Base-by-base conservation (phyloP, 1,140 invertebrate genomes). In the Linepithema humile region DNA sequence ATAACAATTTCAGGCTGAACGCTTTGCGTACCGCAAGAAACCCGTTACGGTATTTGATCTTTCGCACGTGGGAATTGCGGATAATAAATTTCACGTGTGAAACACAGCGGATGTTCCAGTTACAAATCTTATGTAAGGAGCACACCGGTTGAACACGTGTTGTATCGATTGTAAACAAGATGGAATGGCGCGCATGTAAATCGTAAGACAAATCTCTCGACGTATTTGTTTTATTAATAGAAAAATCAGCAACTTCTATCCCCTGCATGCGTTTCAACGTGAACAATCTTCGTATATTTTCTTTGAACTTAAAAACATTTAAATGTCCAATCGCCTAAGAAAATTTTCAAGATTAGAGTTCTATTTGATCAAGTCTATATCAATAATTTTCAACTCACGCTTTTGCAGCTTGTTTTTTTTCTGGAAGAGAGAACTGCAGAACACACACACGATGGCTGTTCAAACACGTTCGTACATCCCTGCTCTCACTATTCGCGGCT, bases 401-500 rank as follows among this genome's bases (percentile, higher is more conserved):
- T n/a, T n/a, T n/a, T n/a, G n/a, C n/a, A n/a, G n/a, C n/a, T n/a
- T n/a, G n/a, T n/a, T n/a, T n/a, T n/a, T n/a, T n/a, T n/a, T n/a
- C n/a, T n/a, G n/a, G 53, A 55, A 9, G 23, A 5, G 12, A 20
- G 10, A 7, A 23, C 23, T 10, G 55, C n/a, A 23, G 23, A 26
- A 57, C 15, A 5, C 3, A 64, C 26, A 26, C 55, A 9, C n/a
- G 60, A 10, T 43, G 1, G 17, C n/a, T n/a, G 12, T 12, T 35
- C 62, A 10, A 9, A 20, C 1, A 38, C 15, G 12, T 43, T 75
- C 20, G 26, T 84, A 89, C 88, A 82, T 60, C 57, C 85, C 88
- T 89, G 87, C 26, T 82, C 82, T 67, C 72, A 67, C 87, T 87
- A 78, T 83, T 89, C 73, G n/a, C n/a, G n/a, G 53, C 73, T 74